Conservation (phyloP, 2,113 vertebrate species). For the Prolemur simus region DNA sequence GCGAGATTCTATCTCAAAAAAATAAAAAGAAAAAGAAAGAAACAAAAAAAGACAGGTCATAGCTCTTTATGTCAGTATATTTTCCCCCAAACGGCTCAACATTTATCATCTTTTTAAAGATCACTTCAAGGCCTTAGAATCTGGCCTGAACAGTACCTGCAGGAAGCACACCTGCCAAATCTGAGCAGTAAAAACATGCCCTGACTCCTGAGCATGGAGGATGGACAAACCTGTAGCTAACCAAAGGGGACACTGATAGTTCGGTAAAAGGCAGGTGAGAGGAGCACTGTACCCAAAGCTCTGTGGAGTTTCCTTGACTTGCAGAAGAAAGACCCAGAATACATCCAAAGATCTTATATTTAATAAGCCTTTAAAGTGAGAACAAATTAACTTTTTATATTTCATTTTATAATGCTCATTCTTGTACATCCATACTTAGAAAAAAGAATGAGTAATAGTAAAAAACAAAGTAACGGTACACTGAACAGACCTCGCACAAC, state of each 20-base stretch:
- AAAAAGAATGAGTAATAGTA: conserved; percentile 43
- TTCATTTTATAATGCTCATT: neutral
- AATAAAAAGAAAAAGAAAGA: too few species aligned
- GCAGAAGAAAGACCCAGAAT: neutral
- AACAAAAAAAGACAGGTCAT: too few species aligned
- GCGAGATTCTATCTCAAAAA: too few species aligned
- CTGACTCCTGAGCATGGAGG: accelerated
- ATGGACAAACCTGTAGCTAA: neutral
- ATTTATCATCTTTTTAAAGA: neutral
- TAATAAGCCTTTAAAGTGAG: neutral
- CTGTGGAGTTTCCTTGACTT: neutral
- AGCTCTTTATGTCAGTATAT: neutral
- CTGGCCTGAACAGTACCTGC: neutral
- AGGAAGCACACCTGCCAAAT: neutral
- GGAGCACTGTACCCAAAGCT: neutral
- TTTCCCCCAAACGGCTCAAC: neutral
- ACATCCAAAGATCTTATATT: neutral
- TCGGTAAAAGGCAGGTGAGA: accelerated
- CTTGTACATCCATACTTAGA: neutral
- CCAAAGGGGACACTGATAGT: accelerated
- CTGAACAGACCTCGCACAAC: neutral
- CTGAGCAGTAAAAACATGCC: neutral
- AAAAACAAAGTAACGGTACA: neutral
- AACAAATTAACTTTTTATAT: neutral
- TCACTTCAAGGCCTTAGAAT: neutral